phyloP scores from a whole-genome alignment of 2,113 vertebrate genomes.

The Sinocyclocheilus grahami region DNA sequence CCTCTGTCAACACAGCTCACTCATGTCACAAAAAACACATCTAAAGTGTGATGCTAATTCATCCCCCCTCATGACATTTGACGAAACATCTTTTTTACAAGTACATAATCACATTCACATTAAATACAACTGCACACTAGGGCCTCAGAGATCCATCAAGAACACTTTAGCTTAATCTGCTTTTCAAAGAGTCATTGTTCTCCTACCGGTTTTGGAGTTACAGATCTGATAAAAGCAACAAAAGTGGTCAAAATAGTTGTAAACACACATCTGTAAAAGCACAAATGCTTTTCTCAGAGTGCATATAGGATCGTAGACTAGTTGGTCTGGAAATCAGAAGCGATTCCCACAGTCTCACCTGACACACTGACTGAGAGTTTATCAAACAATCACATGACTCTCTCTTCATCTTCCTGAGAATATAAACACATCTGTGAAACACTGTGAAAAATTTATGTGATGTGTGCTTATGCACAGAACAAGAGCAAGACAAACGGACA shows the following conservation, averaged over 20 bases:
- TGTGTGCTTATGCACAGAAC: not conserved
- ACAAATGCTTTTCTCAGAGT: not conserved
- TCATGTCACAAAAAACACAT: slow-evolving; percentile 9
- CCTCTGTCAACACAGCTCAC: slow-evolving; percentile 44
- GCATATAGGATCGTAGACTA: not conserved
- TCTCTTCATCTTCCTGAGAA: not conserved
- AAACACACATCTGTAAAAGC: not conserved
- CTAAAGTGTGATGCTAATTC: not conserved
- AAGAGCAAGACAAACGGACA: not conserved
- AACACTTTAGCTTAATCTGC: not conserved
- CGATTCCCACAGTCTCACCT: not conserved
- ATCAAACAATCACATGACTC: slow-evolving; percentile 14
- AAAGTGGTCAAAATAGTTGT: not conserved
- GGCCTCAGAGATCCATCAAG: not conserved
- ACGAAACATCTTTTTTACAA: not conserved
- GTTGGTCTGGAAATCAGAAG: no score
- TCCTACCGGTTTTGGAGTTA: not conserved
- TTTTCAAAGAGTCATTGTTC: slow-evolving; percentile 2
- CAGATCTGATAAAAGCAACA: not conserved
- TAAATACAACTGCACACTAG: not conserved
- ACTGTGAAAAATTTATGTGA: not conserved
- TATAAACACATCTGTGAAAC: slow-evolving; percentile 7
- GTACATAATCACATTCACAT: not conserved
- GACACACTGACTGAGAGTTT: slow-evolving; percentile 14
- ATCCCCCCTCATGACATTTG: not conserved